phyloP scores from a whole-genome alignment of 2,797 vertebrate genomes.

The Limnodromus scolopaceus region DNA sequence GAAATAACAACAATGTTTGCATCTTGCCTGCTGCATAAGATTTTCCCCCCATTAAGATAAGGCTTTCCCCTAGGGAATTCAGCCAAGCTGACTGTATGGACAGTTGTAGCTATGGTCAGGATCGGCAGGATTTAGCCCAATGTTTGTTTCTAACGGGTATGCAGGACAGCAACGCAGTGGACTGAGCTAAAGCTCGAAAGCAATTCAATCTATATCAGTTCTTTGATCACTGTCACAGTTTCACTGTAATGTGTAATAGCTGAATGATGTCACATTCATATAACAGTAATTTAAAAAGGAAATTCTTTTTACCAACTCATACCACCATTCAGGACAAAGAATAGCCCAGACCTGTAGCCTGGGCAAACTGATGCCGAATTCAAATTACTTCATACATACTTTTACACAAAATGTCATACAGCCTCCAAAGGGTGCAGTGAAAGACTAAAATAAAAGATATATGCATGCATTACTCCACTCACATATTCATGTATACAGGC shows the following conservation, averaged over 20 bases:
- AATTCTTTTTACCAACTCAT: background rate
- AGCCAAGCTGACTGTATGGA: fast-evolving
- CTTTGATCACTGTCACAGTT: background rate
- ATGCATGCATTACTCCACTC: background rate
- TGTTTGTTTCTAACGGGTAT: background rate
- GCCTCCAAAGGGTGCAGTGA: background rate
- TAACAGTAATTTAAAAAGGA: background rate
- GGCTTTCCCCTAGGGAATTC: background rate
- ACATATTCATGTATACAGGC: no score
- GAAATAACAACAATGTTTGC: background rate
- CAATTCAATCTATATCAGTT: background rate
- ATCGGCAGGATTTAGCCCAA: background rate
- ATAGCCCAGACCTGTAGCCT: background rate
- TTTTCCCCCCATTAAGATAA: background rate
- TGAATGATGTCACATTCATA: background rate
- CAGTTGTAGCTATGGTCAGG: background rate
- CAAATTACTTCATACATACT: background rate
- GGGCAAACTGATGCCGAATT: background rate
- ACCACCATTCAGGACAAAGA: background rate
- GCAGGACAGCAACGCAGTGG: background rate
- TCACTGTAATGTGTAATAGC: background rate
- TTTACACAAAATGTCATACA: background rate
- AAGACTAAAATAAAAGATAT: background rate
- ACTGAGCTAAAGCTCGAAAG: background rate
- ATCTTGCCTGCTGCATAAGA: background rate